Evolutionary conservation across 2,888 invertebrate species (phyloP).

Genomic region (Aplocera efformata): DNA sequence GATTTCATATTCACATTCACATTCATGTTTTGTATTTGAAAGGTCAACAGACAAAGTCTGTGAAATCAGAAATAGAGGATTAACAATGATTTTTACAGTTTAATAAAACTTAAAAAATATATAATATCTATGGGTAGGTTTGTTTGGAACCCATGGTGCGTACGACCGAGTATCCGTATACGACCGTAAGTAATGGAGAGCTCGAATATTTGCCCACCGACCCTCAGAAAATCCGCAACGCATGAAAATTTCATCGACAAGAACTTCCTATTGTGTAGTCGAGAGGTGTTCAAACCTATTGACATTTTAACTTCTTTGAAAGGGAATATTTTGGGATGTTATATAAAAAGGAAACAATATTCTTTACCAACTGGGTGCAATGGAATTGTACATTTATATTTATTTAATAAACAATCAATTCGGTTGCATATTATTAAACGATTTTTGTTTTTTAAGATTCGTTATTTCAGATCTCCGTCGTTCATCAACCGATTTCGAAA

Average conservation of each 20-base stretch:
- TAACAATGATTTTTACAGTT: slow-evolving; percentile 13
- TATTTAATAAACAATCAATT: too few species aligned
- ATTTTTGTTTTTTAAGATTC: too few species aligned
- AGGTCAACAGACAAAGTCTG: too few species aligned
- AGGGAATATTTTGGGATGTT: slow-evolving; percentile 8
- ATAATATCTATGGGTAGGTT: slow-evolving; percentile 45
- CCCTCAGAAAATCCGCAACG: slow-evolving; percentile 44
- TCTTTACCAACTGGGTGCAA: too few species aligned
- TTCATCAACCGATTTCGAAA: too few species aligned
- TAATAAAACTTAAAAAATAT: slow-evolving; percentile 26
- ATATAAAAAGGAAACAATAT: too few species aligned
- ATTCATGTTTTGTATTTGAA: too few species aligned
- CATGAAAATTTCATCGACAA: slow-evolving; percentile 55
- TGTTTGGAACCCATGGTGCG: slow-evolving; percentile 41
- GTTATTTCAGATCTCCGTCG: too few species aligned
- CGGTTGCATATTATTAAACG: too few species aligned
- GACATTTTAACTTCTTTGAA: slow-evolving; percentile 33
- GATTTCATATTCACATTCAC: too few species aligned
- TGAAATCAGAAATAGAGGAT: too few species aligned
- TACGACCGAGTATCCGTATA: slow-evolving; percentile 30
- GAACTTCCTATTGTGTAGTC: slow-evolving; percentile 36
- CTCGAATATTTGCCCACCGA: slow-evolving; percentile 53
- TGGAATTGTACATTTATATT: too few species aligned
- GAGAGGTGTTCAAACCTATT: slow-evolving; percentile 40
- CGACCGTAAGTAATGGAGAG: slow-evolving; percentile 59